Base-by-base conservation (phyloP, 2,888 invertebrate species). In the Noctua pronuba region DNA sequence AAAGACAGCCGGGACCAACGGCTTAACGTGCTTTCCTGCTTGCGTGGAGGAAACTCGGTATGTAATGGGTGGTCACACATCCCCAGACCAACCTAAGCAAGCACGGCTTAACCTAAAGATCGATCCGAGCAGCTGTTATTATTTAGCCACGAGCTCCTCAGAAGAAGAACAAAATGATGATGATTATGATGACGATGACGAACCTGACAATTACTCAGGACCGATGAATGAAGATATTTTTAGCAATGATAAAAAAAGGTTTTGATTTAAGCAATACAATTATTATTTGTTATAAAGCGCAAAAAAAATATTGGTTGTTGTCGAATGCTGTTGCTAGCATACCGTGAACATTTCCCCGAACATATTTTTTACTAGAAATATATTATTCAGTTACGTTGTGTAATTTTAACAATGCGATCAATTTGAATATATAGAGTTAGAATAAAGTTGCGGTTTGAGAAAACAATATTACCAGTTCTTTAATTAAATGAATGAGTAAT, bases 401-500 rank as follows among this genome's bases (percentile, higher is more conserved):
- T 35, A 7, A 46, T 76, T 66, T 38, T 24, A 60, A 55, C 24
- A 67, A 73, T 62, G n/a, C 10, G 35, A 52, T 18, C 10, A 65
- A 55, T 38, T 44, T n/a, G 41, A 5, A 64, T 16, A 38, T 11
- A 41, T 68, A n/a, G 8, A 18, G 2, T 7, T 18, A 72, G 1
- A 38, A 71, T 65, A 7, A 65, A 65, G n/a, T 41, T 55, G 38
- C 6, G 4, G 7, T 60, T 24, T 8, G 31, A 44, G 44, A 6
- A 52, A 72, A 77, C 6, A 58, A 64, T 11, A 21, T 49, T 16
- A 6, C 49, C 1, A 35, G 2, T 62, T 68, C 2, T 68, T 35
- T 58, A 68, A 41, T 71, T 66, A 78, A 7, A 1, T 5, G 0
- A 38, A 78, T 73, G 60, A 73, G 46, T 49, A 73, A 55, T 79